phyloP scores from a whole-genome alignment of 1,140 invertebrate species.

The Gryon sp. region DNA sequence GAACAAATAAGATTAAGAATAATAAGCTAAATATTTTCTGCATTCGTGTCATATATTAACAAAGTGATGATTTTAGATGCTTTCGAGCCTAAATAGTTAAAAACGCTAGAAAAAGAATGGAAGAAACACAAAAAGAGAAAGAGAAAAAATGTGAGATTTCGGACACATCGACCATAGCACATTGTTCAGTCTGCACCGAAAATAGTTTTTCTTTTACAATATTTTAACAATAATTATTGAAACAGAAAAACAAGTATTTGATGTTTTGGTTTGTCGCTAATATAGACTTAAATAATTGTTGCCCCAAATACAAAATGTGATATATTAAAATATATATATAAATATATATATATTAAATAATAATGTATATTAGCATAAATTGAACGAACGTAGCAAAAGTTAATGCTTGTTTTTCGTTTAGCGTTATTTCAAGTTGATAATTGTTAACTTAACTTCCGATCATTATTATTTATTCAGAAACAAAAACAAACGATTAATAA shows the following conservation, averaged over 20 bases:
- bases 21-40: slow-evolving; percentile 27
- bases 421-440: no score
- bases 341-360: slow-evolving; percentile 4
- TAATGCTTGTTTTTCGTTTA: no score
- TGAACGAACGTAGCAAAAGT: no score
- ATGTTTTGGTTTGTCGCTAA: slow-evolving; percentile 33
- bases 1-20: no score
- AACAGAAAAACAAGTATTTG: slow-evolving; percentile 13
- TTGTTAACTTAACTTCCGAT: no score
- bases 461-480: no score
- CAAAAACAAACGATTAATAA: no score
- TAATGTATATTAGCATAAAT: no score
- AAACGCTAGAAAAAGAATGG: no score
- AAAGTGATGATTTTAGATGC: slow-evolving; percentile 4
- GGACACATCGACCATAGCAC: slow-evolving; percentile 48
- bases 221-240: slow-evolving; percentile 38
- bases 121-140: no score
- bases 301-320: slow-evolving; percentile 35
- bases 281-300: slow-evolving; percentile 42
- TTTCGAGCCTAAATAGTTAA: slow-evolving; percentile 28
- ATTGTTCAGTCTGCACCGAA: slow-evolving; percentile 50
- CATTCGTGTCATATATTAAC: not conserved
- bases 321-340: slow-evolving; percentile 27
- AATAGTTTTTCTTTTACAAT: slow-evolving; percentile 33
- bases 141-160: slow-evolving; percentile 35